Conservation (phyloP, 2,113 vertebrate species). For the Corydoras maculifer region DNA sequence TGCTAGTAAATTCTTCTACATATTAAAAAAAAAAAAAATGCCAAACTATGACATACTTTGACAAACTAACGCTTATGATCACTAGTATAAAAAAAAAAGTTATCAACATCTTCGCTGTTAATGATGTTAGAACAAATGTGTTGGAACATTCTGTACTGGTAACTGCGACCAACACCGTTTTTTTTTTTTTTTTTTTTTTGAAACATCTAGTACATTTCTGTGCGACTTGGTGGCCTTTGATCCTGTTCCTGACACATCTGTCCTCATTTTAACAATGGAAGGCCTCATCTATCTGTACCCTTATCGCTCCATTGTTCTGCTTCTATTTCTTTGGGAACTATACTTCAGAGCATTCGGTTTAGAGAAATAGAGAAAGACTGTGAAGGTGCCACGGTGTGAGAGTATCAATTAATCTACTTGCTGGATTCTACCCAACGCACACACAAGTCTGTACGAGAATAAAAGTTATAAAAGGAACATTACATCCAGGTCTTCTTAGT, state of each 20-base stretch:
- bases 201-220: conserved; percentile 55
- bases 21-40: background rate
- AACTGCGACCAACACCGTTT: conserved; percentile 22
- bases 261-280: conserved; percentile 53
- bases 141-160: conserved; percentile 33
- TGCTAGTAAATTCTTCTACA: no score
- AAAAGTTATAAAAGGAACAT: background rate
- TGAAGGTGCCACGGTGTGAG: background rate
- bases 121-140: conserved; percentile 39
- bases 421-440: conserved; percentile 18
- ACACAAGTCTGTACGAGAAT: conserved; percentile 6
- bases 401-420: conserved; percentile 42
- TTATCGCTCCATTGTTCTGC: conserved; percentile 27
- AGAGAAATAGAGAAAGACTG: conserved; percentile 24
- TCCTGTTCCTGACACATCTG: conserved; percentile 55
- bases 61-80: background rate
- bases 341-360: conserved; percentile 35
- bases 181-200: conserved; percentile 27
- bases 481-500: no score
- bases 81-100: conserved; percentile 4
- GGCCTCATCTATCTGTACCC: conserved; percentile 52
- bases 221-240: conserved; percentile 50
- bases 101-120: conserved; percentile 19
- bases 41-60: conserved; percentile 16
- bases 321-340: conserved; percentile 47